Percentiles rank a stretch among this genome's conserved stretches.
Evolutionary conservation across 2,113 vertebrate species (phyloP).

Genomic region (Tretioscincus oriximinensis): DNA sequence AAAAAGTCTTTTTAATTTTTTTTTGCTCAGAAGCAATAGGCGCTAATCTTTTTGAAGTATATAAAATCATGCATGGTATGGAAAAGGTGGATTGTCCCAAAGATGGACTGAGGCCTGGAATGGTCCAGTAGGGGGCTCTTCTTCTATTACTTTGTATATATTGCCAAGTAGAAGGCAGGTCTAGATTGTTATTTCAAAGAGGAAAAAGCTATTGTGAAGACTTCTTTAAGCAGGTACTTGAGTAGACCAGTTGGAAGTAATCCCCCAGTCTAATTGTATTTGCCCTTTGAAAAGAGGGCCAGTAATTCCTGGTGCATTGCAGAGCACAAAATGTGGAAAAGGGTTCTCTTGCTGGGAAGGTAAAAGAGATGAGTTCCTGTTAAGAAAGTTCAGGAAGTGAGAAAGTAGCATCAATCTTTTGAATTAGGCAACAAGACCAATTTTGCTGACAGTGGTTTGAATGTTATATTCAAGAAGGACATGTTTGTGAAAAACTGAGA

Average conservation of each 20-base stretch:
- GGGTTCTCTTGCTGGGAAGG: not conserved
- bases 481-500: not conserved
- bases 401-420: not conserved
- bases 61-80: no score
- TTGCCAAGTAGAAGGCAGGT: not conserved
- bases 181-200: no score
- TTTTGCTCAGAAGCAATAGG: no score
- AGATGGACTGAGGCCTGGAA: not conserved
- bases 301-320: not conserved
- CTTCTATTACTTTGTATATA: not conserved
- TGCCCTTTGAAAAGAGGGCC: not conserved
- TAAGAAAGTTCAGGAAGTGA: not conserved
- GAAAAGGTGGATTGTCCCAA: no score
- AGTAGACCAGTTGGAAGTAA: not conserved
- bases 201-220: no score
- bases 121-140: not conserved
- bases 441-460: not conserved
- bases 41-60: no score
- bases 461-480: not conserved
- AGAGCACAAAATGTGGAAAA: not conserved
- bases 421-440: not conserved
- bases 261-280: not conserved
- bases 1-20: no score
- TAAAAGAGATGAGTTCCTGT: not conserved
- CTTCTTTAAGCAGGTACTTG: no score